Base-by-base conservation (phyloP, 37 sponge, comb jelly and placozoan genomes). In the Oscarella lobularis region DNA sequence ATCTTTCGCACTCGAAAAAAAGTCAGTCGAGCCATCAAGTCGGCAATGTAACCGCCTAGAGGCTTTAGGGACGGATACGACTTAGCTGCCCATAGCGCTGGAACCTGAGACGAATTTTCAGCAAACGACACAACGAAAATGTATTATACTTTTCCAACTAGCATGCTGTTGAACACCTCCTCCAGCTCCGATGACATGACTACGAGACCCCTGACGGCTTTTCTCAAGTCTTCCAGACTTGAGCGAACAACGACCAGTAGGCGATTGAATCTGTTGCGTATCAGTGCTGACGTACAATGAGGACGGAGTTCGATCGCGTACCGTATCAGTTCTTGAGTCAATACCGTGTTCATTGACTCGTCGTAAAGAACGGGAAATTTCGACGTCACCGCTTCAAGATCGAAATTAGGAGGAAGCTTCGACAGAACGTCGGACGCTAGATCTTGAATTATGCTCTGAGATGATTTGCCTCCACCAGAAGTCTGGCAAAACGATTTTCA, bases 11-110 rank as follows among this genome's bases (percentile, higher is more conserved):
- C 78, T 9, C 75, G 75, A 75, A 77, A 67, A n/a, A 77, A 77
- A 29, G 73, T 73, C 35, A 77, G 29, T 6, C 78, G 35, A 41
- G 67, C 74, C 6, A 77, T 35, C 31, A 77, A 37, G 75, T 77
- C 78, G 5, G 31, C 33, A 14, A 77, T 20, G 30, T 66, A 77
- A 20, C 72, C 75, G 38, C 79, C 84, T 6, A 83, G 79, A 14
- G 84, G 84, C 48, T 83, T 83, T 33, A 83, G 67, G 2, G 84
- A 83, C 3, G 79, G 84, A 37, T 83, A 83, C 2, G 79, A 80
- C 38, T 81, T 2, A 27, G 37, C 75, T 33, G 72, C 55, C 84
- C 84, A 83, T 29, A 20, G 27, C 31, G 35, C 31, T 70, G 78
- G 78, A 27, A 77, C 78, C 30, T 20, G 9, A 5, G 27, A 35